These are phyloP conservation scores for Platygyra sinensis DNA, from an alignment of 64 coral and sea anemone species.

Conservation along the genomic window DNA sequence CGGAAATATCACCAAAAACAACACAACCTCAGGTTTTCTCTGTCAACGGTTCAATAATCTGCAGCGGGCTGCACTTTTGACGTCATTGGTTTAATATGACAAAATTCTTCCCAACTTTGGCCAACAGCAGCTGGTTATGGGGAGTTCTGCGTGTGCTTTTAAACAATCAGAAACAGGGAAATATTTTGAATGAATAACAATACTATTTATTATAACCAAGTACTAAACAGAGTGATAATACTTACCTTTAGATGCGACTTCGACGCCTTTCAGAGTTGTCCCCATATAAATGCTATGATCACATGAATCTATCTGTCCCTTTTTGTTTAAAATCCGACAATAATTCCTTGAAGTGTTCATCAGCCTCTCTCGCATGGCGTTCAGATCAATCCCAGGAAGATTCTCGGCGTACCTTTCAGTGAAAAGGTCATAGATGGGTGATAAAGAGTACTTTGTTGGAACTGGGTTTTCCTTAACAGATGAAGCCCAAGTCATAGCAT, in stretches of 20 bases:
- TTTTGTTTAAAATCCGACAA: conserved; percentile 6
- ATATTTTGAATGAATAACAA: no score
- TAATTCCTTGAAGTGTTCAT: conserved; percentile 8
- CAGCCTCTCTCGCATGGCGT: neutral
- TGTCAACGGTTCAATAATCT: no score
- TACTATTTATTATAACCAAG: no score
- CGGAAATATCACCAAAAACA: no score
- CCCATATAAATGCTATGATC: conserved; percentile 29
- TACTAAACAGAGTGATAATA: no score
- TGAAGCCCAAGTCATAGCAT: conserved; percentile 49
- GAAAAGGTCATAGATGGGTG: conserved; percentile 20
- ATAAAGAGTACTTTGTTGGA: conserved; percentile 25
- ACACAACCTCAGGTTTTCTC: no score
- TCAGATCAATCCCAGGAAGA: conserved; percentile 10
- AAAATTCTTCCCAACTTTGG: no score
- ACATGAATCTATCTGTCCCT: conserved; percentile 23
- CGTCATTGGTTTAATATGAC: no score
- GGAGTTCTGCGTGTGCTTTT: no score
- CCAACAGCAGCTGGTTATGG: no score
- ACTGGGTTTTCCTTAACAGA: conserved; percentile 54
- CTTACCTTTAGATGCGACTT: neutral
- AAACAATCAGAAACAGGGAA: no score
- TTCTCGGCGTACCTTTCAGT: conserved; percentile 11
- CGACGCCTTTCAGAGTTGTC: neutral
- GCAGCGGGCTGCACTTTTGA: no score